These are phyloP conservation scores for Melinaea marsaeus DNA, from an alignment of 2,888 invertebrate species.

Conservation along the genomic window DNA sequence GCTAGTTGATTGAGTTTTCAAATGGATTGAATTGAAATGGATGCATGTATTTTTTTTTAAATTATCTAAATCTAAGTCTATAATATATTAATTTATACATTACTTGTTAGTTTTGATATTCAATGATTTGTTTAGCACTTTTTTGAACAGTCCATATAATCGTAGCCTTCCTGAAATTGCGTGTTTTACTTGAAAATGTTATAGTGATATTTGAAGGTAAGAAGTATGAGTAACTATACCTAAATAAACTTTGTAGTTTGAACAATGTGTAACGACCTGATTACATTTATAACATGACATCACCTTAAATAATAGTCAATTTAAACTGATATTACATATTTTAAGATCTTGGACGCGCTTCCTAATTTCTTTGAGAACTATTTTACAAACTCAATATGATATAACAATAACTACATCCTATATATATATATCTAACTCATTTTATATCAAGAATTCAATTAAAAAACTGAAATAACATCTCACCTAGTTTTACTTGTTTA, in stretches of 20 bases:
- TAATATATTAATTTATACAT: not conserved
- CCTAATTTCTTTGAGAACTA: conserved; percentile 4
- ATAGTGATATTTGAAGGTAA: no score
- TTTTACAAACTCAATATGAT: no score
- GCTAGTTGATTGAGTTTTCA: no score
- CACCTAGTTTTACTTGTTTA: conserved; percentile 22
- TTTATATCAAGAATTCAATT: not conserved
- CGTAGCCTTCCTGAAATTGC: not conserved
- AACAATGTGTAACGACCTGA: conserved; percentile 7
- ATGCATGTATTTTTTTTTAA: not conserved
- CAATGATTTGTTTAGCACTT: not conserved
- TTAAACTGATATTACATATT: conserved; percentile 1
- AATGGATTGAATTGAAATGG: not conserved
- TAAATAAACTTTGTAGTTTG: conserved; percentile 13
- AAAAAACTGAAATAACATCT: conserved; percentile 26
- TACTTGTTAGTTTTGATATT: not conserved
- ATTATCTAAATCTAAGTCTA: not conserved
- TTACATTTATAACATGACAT: conserved; percentile 24
- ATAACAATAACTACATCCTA: no score
- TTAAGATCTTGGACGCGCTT: no score
- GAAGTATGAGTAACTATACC: not conserved
- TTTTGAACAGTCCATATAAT: not conserved
- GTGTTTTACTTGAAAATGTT: no score
- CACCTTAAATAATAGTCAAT: conserved; percentile 9
- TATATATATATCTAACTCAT: no score